phyloP scores from a whole-genome alignment of 2,113 vertebrate species.

The Spizaetus ornatus region DNA sequence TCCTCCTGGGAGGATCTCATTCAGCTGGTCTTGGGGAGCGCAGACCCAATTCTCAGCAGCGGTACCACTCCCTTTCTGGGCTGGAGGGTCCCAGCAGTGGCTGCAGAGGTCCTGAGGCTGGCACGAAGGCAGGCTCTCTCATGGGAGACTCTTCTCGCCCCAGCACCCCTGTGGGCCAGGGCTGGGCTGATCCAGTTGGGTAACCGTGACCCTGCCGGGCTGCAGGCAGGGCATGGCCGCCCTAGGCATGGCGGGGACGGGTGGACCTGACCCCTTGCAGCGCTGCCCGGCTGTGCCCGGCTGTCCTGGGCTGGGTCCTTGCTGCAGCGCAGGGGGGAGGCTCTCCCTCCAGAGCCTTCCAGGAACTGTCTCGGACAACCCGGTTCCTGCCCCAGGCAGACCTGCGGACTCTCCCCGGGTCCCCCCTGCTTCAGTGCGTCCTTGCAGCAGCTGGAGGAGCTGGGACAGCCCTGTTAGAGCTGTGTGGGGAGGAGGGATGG shows the following conservation, averaged over 20 bases:
- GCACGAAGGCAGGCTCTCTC: not conserved
- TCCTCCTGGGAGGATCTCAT: not conserved
- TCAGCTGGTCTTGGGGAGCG: fast-evolving
- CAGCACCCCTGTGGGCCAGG: not conserved
- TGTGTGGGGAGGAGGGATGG: not conserved
- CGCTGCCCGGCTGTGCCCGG: fast-evolving
- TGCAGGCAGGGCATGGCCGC: not conserved
- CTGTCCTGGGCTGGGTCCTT: not conserved
- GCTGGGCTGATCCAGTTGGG: not conserved
- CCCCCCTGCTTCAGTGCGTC: fast-evolving
- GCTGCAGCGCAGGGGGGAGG: not conserved
- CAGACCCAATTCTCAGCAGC: not conserved
- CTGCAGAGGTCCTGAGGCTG: not conserved
- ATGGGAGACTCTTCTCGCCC: too few species aligned
- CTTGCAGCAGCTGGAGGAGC: not conserved
- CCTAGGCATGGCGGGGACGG: not conserved
- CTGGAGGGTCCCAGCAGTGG: not conserved
- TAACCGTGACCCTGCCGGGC: fast-evolving
- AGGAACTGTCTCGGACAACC: too few species aligned
- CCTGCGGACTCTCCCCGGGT: not conserved
- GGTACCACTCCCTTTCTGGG: fast-evolving
- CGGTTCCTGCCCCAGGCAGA: fast-evolving
- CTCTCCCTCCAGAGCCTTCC: not conserved
- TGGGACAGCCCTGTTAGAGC: not conserved
- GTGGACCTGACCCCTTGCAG: not conserved